A percentile compares a stretch with the other conserved stretches of the same genome.
Conservation (phyloP, 2,797 vertebrate species). For the Onychomys torridus region DNA sequence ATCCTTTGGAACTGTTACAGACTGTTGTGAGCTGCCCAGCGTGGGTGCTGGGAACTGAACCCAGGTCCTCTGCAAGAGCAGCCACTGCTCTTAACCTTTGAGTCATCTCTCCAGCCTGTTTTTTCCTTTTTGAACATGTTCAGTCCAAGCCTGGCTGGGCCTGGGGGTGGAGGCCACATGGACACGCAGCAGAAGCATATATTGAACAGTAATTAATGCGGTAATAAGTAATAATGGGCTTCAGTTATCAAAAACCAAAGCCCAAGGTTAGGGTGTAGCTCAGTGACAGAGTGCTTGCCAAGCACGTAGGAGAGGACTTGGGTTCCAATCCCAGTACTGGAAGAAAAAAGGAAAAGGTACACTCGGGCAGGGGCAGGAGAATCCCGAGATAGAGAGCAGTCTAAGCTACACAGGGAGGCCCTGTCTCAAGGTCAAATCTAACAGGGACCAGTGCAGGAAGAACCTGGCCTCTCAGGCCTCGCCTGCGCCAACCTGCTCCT, state of each 20-base stretch:
- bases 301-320: neutral
- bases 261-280: neutral
- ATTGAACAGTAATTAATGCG: neutral
- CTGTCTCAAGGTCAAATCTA: neutral
- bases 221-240: neutral
- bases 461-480: neutral
- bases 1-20: neutral
- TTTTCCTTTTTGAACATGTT: neutral
- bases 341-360: neutral
- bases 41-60: neutral
- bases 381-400: neutral
- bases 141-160: neutral
- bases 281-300: neutral
- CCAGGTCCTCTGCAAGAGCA: neutral
- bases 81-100: neutral
- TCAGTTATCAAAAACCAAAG: neutral
- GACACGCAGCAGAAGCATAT: neutral
- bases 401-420: neutral
- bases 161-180: neutral
- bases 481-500: no score
- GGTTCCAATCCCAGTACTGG: neutral
- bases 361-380: neutral
- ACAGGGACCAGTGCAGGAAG: neutral
- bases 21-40: neutral
- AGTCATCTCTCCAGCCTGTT: neutral